Base-by-base conservation (phyloP, 2,797 vertebrate genomes). In the Brotula barbata region DNA sequence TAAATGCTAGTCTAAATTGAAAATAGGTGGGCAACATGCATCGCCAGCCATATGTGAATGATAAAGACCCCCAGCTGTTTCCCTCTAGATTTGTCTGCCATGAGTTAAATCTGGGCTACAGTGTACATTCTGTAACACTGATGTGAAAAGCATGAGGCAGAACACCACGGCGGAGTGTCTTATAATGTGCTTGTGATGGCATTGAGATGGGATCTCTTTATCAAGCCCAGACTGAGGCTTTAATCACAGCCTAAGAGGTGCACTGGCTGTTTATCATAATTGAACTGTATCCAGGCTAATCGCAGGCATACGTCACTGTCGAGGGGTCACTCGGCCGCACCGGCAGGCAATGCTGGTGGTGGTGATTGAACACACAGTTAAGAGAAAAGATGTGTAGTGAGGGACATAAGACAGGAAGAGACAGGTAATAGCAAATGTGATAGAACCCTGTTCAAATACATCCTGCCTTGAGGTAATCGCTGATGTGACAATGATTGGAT, bases 231-330 rank as follows among this genome's bases (percentile, higher is more conserved):
- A 70, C 93, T 85, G 84, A 84, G 89, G 91, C 92, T 94, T 95
- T 95, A 95, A 96, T 97, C 94, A 96, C 85, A 85, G 91, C 92
- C 95, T 96, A 95, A 95, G 92, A 96, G 95, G 93, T 89, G 91
- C 84, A 83, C 90, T 79, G 87, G 89, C 90, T 93, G 91, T 94
- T 95, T 94, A 94, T 95, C 93, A 95, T 95, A 95, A 95, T 94
- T 94, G 92, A 95, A 94, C 93, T 94, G 92, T 93, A 94, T 94
- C 92, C 89, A 81, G 89, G 90, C 93, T 96, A 96, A 97, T 96
- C 91, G 93, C 90, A 73, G 90, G 91, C 90, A 96, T 97, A 92
- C 89, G 93, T 96, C 95, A 95, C 93, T 95, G 95, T 95, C 94
- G 88, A 78, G 87, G 64, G 75, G 50, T 61, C 58, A 57, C 72